Evolutionary conservation across 2,888 invertebrate genomes (phyloP).

Genomic region (Andrena minutula): DNA sequence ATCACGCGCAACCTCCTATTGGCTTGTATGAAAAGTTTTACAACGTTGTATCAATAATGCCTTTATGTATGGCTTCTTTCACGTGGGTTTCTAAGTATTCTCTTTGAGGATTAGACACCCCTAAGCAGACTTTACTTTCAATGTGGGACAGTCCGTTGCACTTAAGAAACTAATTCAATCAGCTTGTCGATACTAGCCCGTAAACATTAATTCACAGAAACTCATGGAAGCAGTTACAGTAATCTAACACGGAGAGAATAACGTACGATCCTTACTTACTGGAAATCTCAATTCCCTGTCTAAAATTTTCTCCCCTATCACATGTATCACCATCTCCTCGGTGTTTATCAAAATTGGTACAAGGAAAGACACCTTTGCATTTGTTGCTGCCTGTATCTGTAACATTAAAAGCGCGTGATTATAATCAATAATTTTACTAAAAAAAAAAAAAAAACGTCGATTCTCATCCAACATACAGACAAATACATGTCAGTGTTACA

Average conservation of each 20-base stretch:
- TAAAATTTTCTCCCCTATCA: slow-evolving; percentile 86
- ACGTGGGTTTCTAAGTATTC: slow-evolving; percentile 58
- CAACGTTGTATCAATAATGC: slow-evolving; percentile 35
- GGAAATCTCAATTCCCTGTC: slow-evolving; percentile 86
- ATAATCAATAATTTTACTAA: neutral
- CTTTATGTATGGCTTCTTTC: slow-evolving; percentile 53
- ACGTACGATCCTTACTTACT: slow-evolving; percentile 80
- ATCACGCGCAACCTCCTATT: slow-evolving; percentile 9
- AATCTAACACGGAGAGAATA: neutral
- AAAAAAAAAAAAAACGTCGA: too few relatives aligned
- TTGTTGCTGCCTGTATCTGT: slow-evolving; percentile 85
- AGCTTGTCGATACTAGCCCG: neutral
- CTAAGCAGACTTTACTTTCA: slow-evolving; percentile 38
- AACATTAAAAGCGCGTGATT: slow-evolving; percentile 53
- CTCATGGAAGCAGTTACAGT: neutral
- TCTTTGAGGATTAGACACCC: slow-evolving; percentile 49
- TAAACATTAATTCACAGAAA: neutral
- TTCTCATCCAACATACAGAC: too few relatives aligned
- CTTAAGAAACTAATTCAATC: neutral
- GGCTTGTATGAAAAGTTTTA: slow-evolving; percentile 1
- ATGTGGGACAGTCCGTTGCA: slow-evolving; percentile 33
- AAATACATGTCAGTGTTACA: too few relatives aligned
- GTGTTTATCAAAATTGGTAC: slow-evolving; percentile 86
- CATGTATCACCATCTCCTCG: slow-evolving; percentile 88
- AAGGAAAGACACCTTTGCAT: slow-evolving; percentile 86